A percentile compares a stretch with the other conserved stretches of the same genome.
phyloP scores from a whole-genome alignment of 2,888 invertebrate genomes.

The Drosophila cracens region DNA sequence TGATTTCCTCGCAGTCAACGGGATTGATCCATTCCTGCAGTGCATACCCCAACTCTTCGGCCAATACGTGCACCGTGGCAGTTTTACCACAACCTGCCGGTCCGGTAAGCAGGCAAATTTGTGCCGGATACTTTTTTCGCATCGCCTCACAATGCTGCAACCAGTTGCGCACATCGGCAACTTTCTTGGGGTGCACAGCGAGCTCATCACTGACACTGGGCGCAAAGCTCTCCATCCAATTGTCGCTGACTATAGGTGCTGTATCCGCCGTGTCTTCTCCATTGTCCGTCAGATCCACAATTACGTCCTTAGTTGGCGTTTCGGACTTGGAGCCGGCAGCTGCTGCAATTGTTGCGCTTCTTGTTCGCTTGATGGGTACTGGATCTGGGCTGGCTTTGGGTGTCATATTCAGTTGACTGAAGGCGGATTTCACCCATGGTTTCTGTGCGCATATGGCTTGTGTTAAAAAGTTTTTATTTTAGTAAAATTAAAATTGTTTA shows the following conservation, averaged over 20 bases:
- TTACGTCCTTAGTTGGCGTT: not conserved
- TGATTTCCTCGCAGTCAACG: constrained; percentile 88
- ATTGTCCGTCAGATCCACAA: constrained; percentile 44
- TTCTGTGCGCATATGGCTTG: constrained; percentile 44
- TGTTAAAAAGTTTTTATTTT: not conserved
- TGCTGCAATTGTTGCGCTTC: constrained; percentile 31
- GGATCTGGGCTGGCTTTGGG: constrained; percentile 13
- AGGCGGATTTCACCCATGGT: constrained; percentile 78
- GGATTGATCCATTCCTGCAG: constrained; percentile 93
- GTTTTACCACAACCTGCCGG: constrained; percentile 95
- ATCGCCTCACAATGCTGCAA: constrained; percentile 82
- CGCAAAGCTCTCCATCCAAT: constrained; percentile 88
- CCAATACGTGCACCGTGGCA: constrained; percentile 88
- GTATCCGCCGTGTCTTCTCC: not conserved
- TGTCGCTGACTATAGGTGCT: constrained; percentile 56
- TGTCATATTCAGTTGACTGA: constrained; percentile 59
- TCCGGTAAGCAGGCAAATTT: constrained; percentile 91
- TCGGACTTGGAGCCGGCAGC: not conserved
- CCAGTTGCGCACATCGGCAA: constrained; percentile 91
- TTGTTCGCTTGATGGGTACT: constrained; percentile 37
- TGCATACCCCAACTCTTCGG: constrained; percentile 86
- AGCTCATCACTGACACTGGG: constrained; percentile 88
- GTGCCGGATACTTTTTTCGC: constrained; percentile 76
- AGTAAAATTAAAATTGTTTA: constrained; percentile 51
- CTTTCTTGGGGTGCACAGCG: constrained; percentile 91